A percentile compares a stretch with the other conserved stretches of the same genome.
Conservation (phyloP, 1,140 invertebrate genomes). For the Proctacanthus coquilletti region DNA sequence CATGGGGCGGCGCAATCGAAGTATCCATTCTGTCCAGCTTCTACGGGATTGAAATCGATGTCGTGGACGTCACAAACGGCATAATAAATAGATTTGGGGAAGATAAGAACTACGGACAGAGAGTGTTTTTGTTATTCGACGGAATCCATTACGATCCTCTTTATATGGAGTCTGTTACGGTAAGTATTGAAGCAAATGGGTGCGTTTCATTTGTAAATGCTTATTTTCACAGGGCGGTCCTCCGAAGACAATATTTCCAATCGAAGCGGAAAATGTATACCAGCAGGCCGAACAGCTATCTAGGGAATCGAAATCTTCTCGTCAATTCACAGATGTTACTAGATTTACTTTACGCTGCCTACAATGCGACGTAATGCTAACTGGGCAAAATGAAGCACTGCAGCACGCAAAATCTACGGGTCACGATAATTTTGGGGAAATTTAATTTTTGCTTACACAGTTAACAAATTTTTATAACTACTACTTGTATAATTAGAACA, state of each 20-base stretch:
- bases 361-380: constrained; percentile 55
- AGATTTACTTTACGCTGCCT: constrained; percentile 74
- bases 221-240: constrained; percentile 37
- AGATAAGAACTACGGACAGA: constrained; percentile 66
- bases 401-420: constrained; percentile 70
- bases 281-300: constrained; percentile 69
- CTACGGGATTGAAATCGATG: constrained; percentile 84
- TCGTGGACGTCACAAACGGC: constrained; percentile 79
- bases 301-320: constrained; percentile 67
- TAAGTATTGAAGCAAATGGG: too few species aligned
- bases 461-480: too few species aligned
- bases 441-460: too few species aligned
- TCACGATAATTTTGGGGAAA: constrained; percentile 80
- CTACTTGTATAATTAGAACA: too few species aligned
- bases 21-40: constrained; percentile 74
- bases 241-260: constrained; percentile 66
- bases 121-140: constrained; percentile 87
- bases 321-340: constrained; percentile 75
- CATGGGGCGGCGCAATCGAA: constrained; percentile 95
- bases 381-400: constrained; percentile 63
- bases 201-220: constrained; percentile 4
- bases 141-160: constrained; percentile 94
- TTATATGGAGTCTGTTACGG: constrained; percentile 59
- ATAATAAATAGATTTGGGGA: constrained; percentile 90
- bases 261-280: constrained; percentile 53